Percentiles rank a stretch among this genome's conserved stretches.
phyloP scores from a whole-genome alignment of 2,113 vertebrate genomes.

The Cercopithecus mona region DNA sequence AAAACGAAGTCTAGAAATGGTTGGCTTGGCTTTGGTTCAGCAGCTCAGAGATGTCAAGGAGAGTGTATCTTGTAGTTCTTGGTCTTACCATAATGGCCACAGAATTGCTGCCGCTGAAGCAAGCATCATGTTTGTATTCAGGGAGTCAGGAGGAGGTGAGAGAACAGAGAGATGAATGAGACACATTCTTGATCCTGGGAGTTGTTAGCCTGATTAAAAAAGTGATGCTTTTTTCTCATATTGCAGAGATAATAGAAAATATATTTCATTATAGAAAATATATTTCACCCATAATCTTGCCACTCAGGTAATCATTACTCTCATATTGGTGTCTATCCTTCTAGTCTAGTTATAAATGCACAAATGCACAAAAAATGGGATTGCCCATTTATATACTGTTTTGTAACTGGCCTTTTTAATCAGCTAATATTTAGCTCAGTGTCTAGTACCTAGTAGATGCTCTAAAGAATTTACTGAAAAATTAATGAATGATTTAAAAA shows the following conservation, averaged over 20 bases:
- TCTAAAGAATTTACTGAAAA: background rate
- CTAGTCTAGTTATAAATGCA: background rate
- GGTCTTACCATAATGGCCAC: background rate
- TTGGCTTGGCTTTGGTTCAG: background rate
- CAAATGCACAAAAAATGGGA: background rate
- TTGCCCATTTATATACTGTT: background rate
- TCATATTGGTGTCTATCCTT: constrained; percentile 39
- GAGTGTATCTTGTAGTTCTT: background rate
- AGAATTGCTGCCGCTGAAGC: background rate
- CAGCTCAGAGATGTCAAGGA: background rate
- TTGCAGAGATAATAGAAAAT: background rate
- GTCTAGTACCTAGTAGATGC: background rate
- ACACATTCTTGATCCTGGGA: background rate
- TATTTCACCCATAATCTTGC: background rate
- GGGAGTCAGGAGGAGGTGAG: background rate
- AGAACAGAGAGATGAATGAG: background rate
- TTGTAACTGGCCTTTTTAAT: background rate
- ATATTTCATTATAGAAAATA: background rate
- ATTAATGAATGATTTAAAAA: constrained; percentile 33
- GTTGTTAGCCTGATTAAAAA: background rate
- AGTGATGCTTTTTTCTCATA: background rate
- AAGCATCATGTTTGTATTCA: background rate
- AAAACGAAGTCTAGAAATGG: background rate
- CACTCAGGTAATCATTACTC: background rate
- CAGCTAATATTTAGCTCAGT: background rate